A percentile compares a stretch with the other conserved stretches of the same genome.
These are phyloP conservation scores for Psilopsiagon aurifrons DNA, from an alignment of 2,113 vertebrate species.

Conservation along the genomic window DNA sequence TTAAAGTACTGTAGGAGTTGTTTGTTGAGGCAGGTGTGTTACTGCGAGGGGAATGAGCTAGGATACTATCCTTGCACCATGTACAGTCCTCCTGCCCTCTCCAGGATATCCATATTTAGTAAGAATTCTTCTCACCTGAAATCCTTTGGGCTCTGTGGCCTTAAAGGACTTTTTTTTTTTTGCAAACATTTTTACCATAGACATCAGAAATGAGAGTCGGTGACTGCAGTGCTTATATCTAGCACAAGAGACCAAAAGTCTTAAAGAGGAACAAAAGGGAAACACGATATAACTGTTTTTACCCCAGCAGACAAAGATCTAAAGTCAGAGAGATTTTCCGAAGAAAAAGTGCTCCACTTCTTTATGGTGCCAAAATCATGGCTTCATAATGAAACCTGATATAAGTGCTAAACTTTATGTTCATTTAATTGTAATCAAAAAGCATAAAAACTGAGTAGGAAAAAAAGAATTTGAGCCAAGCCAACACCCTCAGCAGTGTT, in stretches of 20 bases:
- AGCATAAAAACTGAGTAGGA: constrained; percentile 24
- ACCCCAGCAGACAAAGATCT: neutral
- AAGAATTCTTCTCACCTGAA: neutral
- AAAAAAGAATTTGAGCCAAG: constrained; percentile 32
- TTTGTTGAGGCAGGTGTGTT: neutral
- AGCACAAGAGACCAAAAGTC: neutral
- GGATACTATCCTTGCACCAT: neutral
- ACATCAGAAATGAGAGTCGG: neutral
- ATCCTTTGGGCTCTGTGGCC: neutral
- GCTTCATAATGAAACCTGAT: constrained; percentile 39
- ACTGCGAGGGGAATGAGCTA: neutral
- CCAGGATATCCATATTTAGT: neutral
- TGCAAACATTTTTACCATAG: neutral
- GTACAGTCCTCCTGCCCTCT: neutral
- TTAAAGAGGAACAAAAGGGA: neutral
- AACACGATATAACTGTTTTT: neutral
- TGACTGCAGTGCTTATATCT: neutral
- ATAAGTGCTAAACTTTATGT: neutral
- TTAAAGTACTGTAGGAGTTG: neutral
- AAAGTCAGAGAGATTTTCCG: neutral
- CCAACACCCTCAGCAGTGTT: neutral
- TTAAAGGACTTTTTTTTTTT: neutral
- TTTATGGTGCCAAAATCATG: neutral
- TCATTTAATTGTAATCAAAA: constrained; percentile 31
- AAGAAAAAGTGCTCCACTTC: neutral